phyloP scores from a whole-genome alignment of 2,113 vertebrate genomes.

The Patagioenas fasciata region DNA sequence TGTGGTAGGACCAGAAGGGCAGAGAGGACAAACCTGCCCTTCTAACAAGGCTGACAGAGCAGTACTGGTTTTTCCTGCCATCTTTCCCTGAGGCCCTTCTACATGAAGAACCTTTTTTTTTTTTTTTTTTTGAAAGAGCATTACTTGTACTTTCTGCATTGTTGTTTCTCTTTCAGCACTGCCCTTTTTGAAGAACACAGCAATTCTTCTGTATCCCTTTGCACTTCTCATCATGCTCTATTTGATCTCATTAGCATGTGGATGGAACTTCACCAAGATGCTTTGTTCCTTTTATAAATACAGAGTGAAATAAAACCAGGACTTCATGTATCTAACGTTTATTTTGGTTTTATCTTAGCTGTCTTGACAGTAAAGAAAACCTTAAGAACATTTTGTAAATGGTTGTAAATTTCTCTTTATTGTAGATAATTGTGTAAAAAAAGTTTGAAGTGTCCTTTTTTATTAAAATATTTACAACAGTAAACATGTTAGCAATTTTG shows the following conservation, averaged over 20 bases:
- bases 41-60: background rate
- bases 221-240: conserved; percentile 89
- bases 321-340: background rate
- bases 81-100: background rate
- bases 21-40: background rate
- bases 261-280: conserved; percentile 93
- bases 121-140: background rate
- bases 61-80: background rate
- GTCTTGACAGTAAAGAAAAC: conserved; percentile 11
- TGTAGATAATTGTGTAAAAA: conserved; percentile 76
- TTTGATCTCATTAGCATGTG: conserved; percentile 87
- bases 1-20: fast-evolving
- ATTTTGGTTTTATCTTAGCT: background rate
- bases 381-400: conserved; percentile 61
- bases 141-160: background rate
- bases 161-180: conserved; percentile 80
- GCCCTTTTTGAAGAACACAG: conserved; percentile 95
- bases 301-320: conserved; percentile 83
- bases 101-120: background rate
- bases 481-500: conserved; percentile 58
- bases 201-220: conserved; percentile 92
- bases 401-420: conserved; percentile 73
- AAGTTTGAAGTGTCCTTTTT: conserved; percentile 55
- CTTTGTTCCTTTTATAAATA: conserved; percentile 95
- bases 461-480: conserved; percentile 72